Evolutionary conservation across 2,888 invertebrate genomes (phyloP).

Genomic region (Loripinus fragilis): DNA sequence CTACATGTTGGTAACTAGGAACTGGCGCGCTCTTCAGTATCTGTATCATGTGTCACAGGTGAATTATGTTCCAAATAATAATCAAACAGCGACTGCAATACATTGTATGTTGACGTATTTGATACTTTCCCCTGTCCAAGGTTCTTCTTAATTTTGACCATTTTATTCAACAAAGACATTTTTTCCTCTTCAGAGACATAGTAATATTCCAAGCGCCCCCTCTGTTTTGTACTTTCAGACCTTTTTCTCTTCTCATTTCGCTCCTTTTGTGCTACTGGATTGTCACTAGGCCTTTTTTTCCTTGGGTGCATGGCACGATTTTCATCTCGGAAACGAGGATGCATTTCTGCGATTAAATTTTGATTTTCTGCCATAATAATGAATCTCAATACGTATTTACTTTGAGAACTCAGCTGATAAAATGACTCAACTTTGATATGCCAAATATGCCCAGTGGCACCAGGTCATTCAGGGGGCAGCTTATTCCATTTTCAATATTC

Average conservation of each 20-base stretch:
- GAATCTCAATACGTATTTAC: too few species aligned
- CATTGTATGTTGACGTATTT: slow-evolving; percentile 17
- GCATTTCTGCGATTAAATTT: background rate
- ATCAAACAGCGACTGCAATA: background rate
- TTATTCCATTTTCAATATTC: background rate
- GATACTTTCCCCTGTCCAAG: slow-evolving; percentile 22
- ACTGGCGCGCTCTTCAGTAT: background rate
- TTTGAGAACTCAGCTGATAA: background rate
- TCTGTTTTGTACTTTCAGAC: background rate
- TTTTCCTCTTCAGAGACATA: slow-evolving; percentile 12
- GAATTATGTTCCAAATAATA: background rate
- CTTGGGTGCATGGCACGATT: background rate
- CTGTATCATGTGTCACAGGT: background rate
- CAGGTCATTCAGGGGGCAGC: background rate
- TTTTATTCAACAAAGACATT: slow-evolving; percentile 24
- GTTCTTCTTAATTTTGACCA: slow-evolving; percentile 22
- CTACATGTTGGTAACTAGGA: background rate
- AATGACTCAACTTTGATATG: background rate
- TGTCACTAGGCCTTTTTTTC: background rate
- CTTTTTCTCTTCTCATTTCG: background rate
- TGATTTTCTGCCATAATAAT: background rate
- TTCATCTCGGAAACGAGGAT: background rate
- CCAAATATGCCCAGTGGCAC: background rate
- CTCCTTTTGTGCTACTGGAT: background rate
- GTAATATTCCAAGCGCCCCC: slow-evolving; percentile 16